Evolutionary conservation across 2,797 vertebrate genomes (phyloP).

Genomic region (Lepus townsendii): DNA sequence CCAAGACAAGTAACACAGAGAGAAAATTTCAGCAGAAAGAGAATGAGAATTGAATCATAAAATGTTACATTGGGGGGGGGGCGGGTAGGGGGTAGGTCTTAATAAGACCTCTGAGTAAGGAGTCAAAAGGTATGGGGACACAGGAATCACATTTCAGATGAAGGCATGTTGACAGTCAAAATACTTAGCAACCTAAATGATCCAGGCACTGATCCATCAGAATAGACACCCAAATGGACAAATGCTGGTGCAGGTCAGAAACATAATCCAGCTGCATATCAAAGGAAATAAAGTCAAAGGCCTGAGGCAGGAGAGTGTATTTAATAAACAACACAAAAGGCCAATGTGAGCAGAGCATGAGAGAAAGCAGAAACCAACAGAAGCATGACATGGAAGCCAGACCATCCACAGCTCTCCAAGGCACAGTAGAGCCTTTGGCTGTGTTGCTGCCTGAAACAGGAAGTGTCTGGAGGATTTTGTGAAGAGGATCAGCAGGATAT

Average conservation of each 20-base stretch:
- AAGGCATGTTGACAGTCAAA: not conserved
- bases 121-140: not conserved
- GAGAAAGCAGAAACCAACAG: not conserved
- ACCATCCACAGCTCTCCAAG: not conserved
- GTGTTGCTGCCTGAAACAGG: not conserved
- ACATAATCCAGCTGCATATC: not conserved
- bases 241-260: not conserved
- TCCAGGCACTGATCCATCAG: not conserved
- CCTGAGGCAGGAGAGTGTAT: not conserved
- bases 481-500: not conserved
- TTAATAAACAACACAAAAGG: not conserved
- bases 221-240: not conserved
- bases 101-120: not conserved
- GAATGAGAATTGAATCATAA: not conserved
- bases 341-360: not conserved
- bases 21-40: not conserved
- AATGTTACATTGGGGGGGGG: not conserved
- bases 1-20: not conserved
- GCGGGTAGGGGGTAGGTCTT: not conserved
- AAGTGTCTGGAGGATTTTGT: not conserved
- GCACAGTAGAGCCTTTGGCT: not conserved
- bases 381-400: not conserved
- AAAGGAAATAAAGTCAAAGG: not conserved
- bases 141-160: not conserved
- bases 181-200: not conserved